Evolutionary conservation across 1,140 invertebrate species (phyloP).

Genomic region (Nasonia giraulti): DNA sequence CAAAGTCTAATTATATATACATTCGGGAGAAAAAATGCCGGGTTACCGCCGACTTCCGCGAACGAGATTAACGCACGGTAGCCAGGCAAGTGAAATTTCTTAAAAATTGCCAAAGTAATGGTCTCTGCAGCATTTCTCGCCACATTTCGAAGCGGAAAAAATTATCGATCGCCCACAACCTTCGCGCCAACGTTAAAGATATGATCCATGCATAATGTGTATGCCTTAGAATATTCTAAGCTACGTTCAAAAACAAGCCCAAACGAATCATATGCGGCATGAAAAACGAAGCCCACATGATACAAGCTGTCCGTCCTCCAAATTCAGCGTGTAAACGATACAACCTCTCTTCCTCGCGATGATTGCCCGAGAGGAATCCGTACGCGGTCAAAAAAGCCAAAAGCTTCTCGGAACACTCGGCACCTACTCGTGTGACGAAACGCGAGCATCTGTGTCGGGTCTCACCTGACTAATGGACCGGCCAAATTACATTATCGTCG

Average conservation of each 20-base stretch:
- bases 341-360: neutral
- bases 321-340: constrained; percentile 47
- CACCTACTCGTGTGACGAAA: constrained; percentile 36
- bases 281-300: neutral
- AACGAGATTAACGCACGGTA: neutral
- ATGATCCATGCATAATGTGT: too few relatives aligned
- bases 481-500: constrained; percentile 58
- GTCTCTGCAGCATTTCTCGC: too few relatives aligned
- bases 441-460: neutral
- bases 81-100: neutral
- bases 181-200: too few relatives aligned
- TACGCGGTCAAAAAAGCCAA: neutral
- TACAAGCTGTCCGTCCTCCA: neutral
- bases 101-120: neutral
- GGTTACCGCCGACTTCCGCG: neutral
- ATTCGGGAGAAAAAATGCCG: too few relatives aligned
- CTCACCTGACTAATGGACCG: constrained; percentile 59
- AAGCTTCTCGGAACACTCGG: constrained; percentile 27
- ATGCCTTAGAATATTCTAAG: too few relatives aligned
- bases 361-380: constrained; percentile 10
- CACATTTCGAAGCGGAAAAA: constrained; percentile 10
- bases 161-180: too few relatives aligned
- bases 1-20: neutral
- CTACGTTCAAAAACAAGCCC: neutral
- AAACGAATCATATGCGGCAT: neutral